Percentiles rank a stretch among this genome's conserved stretches.
Evolutionary conservation across 2,888 invertebrate genomes (phyloP).

Genomic region (Latheticus oryzae): DNA sequence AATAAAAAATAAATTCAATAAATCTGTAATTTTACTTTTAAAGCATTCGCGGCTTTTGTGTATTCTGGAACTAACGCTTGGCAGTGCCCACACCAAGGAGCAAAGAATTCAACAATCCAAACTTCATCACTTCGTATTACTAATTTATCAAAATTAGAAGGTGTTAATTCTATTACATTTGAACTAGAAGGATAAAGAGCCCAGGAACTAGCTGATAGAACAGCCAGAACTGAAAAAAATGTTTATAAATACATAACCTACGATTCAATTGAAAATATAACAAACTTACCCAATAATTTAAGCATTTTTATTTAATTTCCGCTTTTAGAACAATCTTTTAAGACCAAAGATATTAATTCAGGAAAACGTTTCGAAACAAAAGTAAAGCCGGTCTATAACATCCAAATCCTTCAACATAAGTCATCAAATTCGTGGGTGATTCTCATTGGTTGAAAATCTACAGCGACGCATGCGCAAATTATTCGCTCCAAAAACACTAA

Average conservation of each 20-base stretch:
- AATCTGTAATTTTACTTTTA: constrained; percentile 87
- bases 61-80: constrained; percentile 92
- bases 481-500: too few relatives aligned
- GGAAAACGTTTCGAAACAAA: too few relatives aligned
- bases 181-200: constrained; percentile 77
- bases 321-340: background rate
- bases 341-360: too few relatives aligned
- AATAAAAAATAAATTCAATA: constrained; percentile 1
- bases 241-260: constrained; percentile 32
- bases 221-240: constrained; percentile 50
- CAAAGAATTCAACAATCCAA: constrained; percentile 97
- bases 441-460: constrained; percentile 26
- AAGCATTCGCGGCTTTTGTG: constrained; percentile 89
- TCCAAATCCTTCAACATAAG: constrained; percentile 7
- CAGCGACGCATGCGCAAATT: background rate
- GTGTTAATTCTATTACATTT: constrained; percentile 88
- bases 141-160: constrained; percentile 85
- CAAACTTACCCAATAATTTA: constrained; percentile 26
- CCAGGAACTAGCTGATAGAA: constrained; percentile 59
- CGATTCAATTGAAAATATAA: too few relatives aligned
- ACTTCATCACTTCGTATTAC: constrained; percentile 87
- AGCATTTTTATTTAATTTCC: constrained; percentile 24
- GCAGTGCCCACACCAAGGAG: constrained; percentile 97
- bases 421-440: constrained; percentile 22
- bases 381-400: background rate